Evolutionary conservation across 2,113 vertebrate species (phyloP), one percentile per base, ranked within the genome.

Genomic region (Emydocephalus ijimae): DNA sequence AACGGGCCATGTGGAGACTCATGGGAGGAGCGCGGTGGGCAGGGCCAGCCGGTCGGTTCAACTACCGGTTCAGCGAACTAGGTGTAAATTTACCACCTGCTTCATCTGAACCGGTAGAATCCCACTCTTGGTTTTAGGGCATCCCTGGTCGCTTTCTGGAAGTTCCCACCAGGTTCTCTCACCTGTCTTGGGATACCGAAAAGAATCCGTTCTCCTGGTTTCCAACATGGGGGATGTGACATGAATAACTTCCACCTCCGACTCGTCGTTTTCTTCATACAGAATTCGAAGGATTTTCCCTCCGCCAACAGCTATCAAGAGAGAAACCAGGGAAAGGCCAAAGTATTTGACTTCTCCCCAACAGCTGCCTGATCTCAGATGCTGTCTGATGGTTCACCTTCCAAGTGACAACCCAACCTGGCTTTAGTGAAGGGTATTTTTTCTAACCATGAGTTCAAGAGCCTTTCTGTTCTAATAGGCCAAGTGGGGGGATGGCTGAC

Each of bases 251-350:
- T 98, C 98, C 92, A 98, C 98, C 69, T 98, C 97, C 3, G 98
- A 98, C 89, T 98, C 98, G 93, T 98, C 98, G 0, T 98, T 98
- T 96, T 98, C 98, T 96, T 98, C 98, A 95, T 98, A 98, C 29
- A 98, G 96, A 94, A 98, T 98, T 93, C 95, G 96, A 94, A 98
- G 97, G 94, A 98, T 95, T 97, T 97, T 98, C 92, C 96, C 96
- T 52, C 98, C 97, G 90, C 93, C 97, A 74, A 96, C 93, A 91
- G 97, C 98, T 98, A 95, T 54, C 97, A 97, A 96, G 54, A 50
- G 14, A 45, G 74, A 52, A 20, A 81, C 18, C 34, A 81, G 34
- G 21, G 97, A 97, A 95, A 92, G 95, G 94, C 20, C 93, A 29
- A 89, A 9, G 18, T 9, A 21, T 92, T 61, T 88, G 61, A 96